Percentiles rank a stretch among this genome's conserved stretches.
These are phyloP conservation scores for Heliconius hewitsoni DNA, from an alignment of 1,140 invertebrate species.

Conservation along the genomic window DNA sequence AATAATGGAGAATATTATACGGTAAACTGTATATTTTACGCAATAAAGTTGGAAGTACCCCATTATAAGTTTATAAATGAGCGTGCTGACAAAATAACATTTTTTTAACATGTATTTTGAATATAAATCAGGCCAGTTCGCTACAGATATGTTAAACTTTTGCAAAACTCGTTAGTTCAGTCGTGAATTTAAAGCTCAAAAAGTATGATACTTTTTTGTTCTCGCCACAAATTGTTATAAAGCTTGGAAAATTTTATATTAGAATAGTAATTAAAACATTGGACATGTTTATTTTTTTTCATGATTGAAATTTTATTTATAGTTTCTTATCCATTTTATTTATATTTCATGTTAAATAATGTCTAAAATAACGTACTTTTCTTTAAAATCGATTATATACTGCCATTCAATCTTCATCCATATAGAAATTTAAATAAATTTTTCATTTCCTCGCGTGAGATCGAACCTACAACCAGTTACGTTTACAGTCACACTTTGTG, in stretches of 20 bases:
- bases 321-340: too few species aligned
- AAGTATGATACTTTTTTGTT: not conserved
- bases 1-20: not conserved
- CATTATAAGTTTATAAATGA: not conserved
- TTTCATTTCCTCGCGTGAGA: too few species aligned
- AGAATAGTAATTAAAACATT: constrained; percentile 10
- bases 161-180: constrained; percentile 8
- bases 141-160: constrained; percentile 1
- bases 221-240: not conserved
- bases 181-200: constrained; percentile 10
- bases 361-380: too few species aligned
- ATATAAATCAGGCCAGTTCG: constrained; percentile 7
- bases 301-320: too few species aligned
- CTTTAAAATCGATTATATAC: too few species aligned
- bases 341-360: too few species aligned
- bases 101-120: not conserved
- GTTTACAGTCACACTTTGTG: too few species aligned
- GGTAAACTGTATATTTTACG: not conserved
- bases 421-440: too few species aligned
- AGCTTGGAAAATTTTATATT: not conserved
- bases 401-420: too few species aligned
- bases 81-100: not conserved
- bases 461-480: too few species aligned
- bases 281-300: not conserved
- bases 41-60: not conserved